phyloP scores from a whole-genome alignment of 1,140 invertebrate genomes.

The Halesus radiatus region DNA sequence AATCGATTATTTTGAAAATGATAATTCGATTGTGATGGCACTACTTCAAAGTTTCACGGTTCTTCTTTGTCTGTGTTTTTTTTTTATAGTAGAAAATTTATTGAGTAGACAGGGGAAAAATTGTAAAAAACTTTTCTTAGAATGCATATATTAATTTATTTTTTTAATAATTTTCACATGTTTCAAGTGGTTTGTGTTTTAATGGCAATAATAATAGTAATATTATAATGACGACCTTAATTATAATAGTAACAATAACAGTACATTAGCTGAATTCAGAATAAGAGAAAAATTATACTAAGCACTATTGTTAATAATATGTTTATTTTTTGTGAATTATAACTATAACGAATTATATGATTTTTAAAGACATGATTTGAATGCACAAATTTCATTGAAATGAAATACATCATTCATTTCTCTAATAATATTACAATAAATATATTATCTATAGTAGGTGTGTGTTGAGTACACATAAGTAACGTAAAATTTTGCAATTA shows the following conservation, averaged over 20 bases:
- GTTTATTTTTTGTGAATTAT: slow-evolving; percentile 26
- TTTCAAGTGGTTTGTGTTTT: slow-evolving; percentile 44
- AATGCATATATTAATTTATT: slow-evolving; percentile 52
- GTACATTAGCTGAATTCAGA: slow-evolving; percentile 35
- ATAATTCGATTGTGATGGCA: too few species aligned
- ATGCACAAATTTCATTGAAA: background rate
- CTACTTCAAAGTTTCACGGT: too few species aligned
- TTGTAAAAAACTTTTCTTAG: background rate
- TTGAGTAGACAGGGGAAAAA: too few species aligned
- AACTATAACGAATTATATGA: slow-evolving; percentile 29
- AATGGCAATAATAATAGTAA: slow-evolving; percentile 33
- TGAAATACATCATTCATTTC: slow-evolving; percentile 1
- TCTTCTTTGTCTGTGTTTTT: too few species aligned
- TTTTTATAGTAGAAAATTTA: too few species aligned
- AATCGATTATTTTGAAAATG: too few species aligned
- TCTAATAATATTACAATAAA: slow-evolving; percentile 22
- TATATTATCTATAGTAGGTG: background rate
- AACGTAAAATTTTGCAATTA: too few species aligned
- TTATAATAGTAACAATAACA: slow-evolving; percentile 42
- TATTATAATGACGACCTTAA: slow-evolving; percentile 43
- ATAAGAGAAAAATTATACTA: slow-evolving; percentile 28
- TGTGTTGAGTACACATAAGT: too few species aligned
- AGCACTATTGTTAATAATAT: slow-evolving; percentile 5
- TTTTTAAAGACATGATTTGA: slow-evolving; percentile 2
- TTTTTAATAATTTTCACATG: slow-evolving; percentile 39